phyloP scores from a whole-genome alignment of 1,140 invertebrate genomes.

The Magallana ariakensis region DNA sequence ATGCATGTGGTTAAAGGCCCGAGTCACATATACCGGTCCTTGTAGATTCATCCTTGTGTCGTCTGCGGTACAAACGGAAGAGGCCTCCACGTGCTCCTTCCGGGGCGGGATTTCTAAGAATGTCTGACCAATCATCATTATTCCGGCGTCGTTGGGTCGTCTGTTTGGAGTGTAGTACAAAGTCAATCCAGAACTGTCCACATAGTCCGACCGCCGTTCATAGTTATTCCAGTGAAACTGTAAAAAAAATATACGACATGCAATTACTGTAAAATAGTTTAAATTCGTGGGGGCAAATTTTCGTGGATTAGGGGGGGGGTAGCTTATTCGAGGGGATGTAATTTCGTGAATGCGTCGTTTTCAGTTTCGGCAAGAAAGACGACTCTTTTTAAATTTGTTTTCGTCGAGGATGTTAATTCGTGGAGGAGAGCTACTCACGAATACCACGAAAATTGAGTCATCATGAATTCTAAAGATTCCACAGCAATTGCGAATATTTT shows the following conservation, averaged over 20 bases:
- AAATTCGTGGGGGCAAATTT: too few relatives aligned
- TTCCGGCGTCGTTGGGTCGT: slow-evolving; percentile 55
- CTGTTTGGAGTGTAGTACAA: slow-evolving; percentile 59
- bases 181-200: slow-evolving; percentile 59
- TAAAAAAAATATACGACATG: neutral
- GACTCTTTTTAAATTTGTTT: too few relatives aligned
- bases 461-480: too few relatives aligned
- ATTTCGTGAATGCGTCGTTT: too few relatives aligned
- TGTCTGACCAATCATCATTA: slow-evolving; percentile 52
- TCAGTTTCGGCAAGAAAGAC: too few relatives aligned
- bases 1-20: slow-evolving; percentile 51
- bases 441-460: too few relatives aligned
- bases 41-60: slow-evolving; percentile 43
- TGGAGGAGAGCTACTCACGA: too few relatives aligned
- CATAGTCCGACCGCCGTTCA: slow-evolving; percentile 24
- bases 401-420: too few relatives aligned
- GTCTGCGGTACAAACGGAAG: slow-evolving; percentile 50
- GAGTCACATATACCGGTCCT: slow-evolving; percentile 10
- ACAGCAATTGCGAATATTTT: too few relatives aligned
- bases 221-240: slow-evolving; percentile 65
- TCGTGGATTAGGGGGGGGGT: too few relatives aligned
- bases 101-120: slow-evolving; percentile 58
- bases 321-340: too few relatives aligned
- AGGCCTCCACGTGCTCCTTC: neutral
- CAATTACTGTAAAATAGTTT: too few relatives aligned